Base-by-base conservation (phyloP, 2,797 vertebrate species). In the Bovichtus variegatus region DNA sequence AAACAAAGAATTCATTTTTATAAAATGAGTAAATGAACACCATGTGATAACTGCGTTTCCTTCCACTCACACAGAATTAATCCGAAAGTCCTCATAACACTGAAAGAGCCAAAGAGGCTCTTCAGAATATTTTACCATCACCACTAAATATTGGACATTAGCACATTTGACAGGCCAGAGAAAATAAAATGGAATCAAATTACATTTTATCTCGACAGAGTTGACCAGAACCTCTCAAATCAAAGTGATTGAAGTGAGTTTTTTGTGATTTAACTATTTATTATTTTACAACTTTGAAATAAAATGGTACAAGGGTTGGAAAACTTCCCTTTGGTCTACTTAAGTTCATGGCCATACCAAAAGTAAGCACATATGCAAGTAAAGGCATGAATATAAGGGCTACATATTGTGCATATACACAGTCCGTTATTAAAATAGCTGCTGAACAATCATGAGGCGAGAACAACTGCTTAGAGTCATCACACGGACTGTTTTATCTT, bases 401-500 rank as follows among this genome's bases (percentile, higher is more conserved):
- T 67, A 47, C n/a, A 66, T 29, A 59, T 43, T 74, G 49, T 21
- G 15, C 3, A 76, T 6, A 34, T 8, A 58, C 53, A 50, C 27
- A 59, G 4, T 19, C 15, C n/a, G 8, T 63, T 68, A 77, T 74
- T 72, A 62, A 84, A 81, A 81, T 43, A 67, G 50, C 74, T 63
- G 40, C 50, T 80, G 55, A 72, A 38, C 2, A 55, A 82, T 82
- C 61, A 72, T 31, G 11, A 74, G 57, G 74, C 76, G 72, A 78
- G 53, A 78, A 58, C 61, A 54, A 44, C 69, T 55, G 36, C 78
- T 87, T 60, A 78, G 19, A 80, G 62, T 77, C 54, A 66, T 74
- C 70, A 61, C 70, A 68, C 58, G n/a, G 53, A 65, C 60, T 46
- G 65, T 74, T 78, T 82, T 49, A 74, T 81, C 61, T 74, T 72